Conservation (phyloP, 2,797 vertebrate genomes). For the Syncerus caffer region DNA sequence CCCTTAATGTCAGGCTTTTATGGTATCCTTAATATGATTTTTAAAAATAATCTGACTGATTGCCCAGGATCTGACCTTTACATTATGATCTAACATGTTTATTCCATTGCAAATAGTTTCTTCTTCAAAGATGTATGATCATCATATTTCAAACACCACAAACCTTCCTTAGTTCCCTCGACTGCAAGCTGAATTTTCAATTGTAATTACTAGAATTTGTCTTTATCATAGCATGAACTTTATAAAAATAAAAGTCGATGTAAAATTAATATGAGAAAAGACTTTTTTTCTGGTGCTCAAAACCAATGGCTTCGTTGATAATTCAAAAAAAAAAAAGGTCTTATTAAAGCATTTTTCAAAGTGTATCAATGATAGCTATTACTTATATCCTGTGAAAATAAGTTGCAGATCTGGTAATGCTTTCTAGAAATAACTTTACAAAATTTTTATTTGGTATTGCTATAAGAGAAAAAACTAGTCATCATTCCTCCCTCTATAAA, state of each 20-base stretch:
- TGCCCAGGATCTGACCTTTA: neutral
- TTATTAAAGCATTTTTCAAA: constrained; percentile 52
- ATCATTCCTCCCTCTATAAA: neutral
- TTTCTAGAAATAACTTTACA: constrained; percentile 35
- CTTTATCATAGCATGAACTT: constrained; percentile 32
- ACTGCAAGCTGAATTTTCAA: neutral
- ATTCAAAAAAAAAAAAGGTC: neutral
- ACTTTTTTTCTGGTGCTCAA: neutral
- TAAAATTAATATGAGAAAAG: constrained; percentile 37
- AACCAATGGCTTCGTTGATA: constrained; percentile 1
- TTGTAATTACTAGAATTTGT: constrained; percentile 44
- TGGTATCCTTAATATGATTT: neutral
- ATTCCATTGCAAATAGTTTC: neutral
- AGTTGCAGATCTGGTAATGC: neutral
- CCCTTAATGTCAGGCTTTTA: constrained; percentile 15
- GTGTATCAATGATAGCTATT: neutral
- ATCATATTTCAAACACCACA: neutral
- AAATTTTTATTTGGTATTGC: neutral
- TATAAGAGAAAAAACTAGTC: neutral
- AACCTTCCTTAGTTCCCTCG: neutral
- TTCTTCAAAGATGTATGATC: neutral
- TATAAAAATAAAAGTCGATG: constrained; percentile 32
- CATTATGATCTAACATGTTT: neutral
- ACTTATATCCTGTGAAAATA: neutral
- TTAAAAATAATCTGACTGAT: neutral